These are phyloP conservation scores for Electrona antarctica DNA, from an alignment of 2,113 vertebrate genomes.

Conservation along the genomic window DNA sequence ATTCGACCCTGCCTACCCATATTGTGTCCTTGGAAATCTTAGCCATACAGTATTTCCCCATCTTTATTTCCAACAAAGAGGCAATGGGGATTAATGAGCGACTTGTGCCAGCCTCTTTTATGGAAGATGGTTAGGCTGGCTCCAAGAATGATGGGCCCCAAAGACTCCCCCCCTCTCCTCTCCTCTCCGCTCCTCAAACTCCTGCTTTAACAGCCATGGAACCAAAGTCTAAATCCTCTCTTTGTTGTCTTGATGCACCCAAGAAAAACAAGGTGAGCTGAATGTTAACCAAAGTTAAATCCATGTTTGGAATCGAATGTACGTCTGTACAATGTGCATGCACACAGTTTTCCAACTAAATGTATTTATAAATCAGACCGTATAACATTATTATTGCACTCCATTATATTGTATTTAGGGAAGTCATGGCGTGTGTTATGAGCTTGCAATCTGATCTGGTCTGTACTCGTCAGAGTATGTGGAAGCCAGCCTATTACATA, in stretches of 20 bases:
- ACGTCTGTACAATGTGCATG: no score
- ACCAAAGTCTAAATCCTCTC: conserved; percentile 4
- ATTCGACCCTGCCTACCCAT: conserved; percentile 33
- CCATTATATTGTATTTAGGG: no score
- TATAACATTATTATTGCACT: no score
- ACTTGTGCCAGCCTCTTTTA: conserved; percentile 21
- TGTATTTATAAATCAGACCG: no score
- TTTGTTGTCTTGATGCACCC: conserved; percentile 4
- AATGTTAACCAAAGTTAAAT: conserved; percentile 1
- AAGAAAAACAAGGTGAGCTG: neutral
- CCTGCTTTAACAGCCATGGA: conserved; percentile 3
- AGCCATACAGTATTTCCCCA: conserved; percentile 23
- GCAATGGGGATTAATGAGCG: conserved; percentile 30
- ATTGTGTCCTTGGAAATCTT: conserved; percentile 48
- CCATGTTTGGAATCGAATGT: neutral
- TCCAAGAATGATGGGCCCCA: conserved; percentile 8
- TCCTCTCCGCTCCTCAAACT: neutral
- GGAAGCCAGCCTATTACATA: no score
- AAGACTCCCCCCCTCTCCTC: neutral
- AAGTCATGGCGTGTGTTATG: no score
- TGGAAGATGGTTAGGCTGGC: conserved; percentile 6
- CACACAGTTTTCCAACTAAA: no score
- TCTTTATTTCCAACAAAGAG: conserved; percentile 28
- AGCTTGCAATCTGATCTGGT: no score
- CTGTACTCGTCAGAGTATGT: no score